A percentile compares a stretch with the other conserved stretches of the same genome.
Conservation (phyloP, 2,113 vertebrate genomes). For the Platichthys stellatus region DNA sequence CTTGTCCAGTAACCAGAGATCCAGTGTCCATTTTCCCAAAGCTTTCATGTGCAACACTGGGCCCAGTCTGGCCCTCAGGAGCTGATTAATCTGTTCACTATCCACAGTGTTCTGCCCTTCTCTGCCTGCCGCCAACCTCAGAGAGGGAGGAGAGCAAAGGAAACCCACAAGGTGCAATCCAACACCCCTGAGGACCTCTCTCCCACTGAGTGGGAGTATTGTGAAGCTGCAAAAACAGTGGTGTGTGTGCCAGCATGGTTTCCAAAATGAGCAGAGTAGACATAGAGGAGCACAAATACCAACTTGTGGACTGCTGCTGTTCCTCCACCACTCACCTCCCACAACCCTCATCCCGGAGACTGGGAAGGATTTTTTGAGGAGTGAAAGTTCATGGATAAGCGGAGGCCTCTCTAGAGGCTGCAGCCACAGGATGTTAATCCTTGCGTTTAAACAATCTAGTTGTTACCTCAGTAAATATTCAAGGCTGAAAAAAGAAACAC, state of each 20-base stretch:
- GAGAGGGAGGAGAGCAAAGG: conserved; percentile 15
- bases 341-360: conserved; percentile 13
- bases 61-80: conserved; percentile 37
- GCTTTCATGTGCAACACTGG: conserved; percentile 68
- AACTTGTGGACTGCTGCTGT: background rate
- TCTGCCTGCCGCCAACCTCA: conserved; percentile 15
- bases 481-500: background rate
- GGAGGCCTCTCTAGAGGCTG: background rate
- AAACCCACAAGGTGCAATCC: conserved; percentile 60
- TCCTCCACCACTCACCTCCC: conserved; percentile 36
- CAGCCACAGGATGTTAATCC: background rate
- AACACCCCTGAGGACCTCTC: conserved; percentile 51
- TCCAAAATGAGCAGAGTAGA: conserved; percentile 52
- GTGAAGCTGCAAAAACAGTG: conserved; percentile 55
- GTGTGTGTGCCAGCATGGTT: conserved; percentile 59
- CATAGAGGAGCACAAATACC: conserved; percentile 27
- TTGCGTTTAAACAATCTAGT: conserved; percentile 10
- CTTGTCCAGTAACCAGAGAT: conserved; percentile 53
- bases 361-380: conserved; percentile 7
- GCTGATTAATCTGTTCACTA: conserved; percentile 53
- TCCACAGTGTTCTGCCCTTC: conserved; percentile 15
- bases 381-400: conserved; percentile 28
- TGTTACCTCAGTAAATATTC: conserved; percentile 16
- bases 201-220: conserved; percentile 63
- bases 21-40: conserved; percentile 54